Evolutionary conservation across 2,888 invertebrate genomes (phyloP).

Genomic region (Luperina testacea): DNA sequence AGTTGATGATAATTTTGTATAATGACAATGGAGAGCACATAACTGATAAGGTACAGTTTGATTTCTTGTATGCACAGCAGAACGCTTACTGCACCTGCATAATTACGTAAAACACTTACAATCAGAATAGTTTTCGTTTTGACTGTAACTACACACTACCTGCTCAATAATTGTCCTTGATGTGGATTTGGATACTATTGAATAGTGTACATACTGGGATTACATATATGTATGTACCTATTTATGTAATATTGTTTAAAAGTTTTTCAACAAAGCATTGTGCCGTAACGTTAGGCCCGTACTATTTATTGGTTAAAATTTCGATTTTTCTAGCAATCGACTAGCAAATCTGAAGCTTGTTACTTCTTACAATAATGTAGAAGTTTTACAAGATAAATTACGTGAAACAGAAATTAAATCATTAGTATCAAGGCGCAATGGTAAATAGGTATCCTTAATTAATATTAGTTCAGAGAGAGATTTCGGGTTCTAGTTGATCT

Average conservation of each 20-base stretch:
- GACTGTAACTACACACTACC: background rate
- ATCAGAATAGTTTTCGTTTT: constrained; percentile 8
- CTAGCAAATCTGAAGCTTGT: constrained; percentile 3
- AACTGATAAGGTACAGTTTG: background rate
- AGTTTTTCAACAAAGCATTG: constrained; percentile 54
- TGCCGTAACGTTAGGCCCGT: constrained; percentile 55
- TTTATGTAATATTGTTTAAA: constrained; percentile 60
- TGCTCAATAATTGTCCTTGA: background rate
- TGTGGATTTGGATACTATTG: background rate
- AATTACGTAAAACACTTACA: background rate
- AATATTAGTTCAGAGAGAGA: background rate
- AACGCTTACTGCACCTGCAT: background rate
- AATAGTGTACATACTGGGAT: background rate
- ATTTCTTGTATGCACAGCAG: background rate
- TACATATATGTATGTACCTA: constrained; percentile 5
- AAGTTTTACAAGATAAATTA: constrained; percentile 18
- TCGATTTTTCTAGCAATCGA: constrained; percentile 46
- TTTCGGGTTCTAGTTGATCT: background rate
- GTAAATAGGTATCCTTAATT: constrained; percentile 13
- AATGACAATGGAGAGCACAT: constrained; percentile 12
- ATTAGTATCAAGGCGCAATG: background rate
- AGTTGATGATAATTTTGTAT: constrained; percentile 2
- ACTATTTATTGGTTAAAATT: constrained; percentile 55
- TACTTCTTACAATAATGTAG: constrained; percentile 50
- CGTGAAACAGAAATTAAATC: background rate